These are phyloP conservation scores for Antrozous pallidus DNA, from an alignment of 2,797 vertebrate genomes.

Conservation along the genomic window DNA sequence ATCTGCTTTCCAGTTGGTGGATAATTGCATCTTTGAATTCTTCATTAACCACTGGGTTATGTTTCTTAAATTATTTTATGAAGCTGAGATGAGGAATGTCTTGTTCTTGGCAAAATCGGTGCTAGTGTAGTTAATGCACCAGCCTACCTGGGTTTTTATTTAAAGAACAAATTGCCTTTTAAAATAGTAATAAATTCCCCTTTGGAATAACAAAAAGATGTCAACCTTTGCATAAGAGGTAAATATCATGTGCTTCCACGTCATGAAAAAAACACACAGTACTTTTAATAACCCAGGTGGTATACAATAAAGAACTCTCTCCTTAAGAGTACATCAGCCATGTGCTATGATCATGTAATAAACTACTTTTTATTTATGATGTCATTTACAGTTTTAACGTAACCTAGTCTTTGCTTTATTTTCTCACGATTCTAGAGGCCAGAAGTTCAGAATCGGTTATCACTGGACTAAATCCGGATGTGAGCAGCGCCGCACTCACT, in stretches of 20 bases:
- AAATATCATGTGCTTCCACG: neutral
- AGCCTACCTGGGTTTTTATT: slow-evolving; percentile 12
- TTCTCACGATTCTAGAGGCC: neutral
- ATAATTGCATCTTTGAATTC: neutral
- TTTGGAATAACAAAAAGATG: neutral
- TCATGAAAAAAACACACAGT: neutral
- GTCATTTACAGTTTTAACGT: slow-evolving; percentile 2
- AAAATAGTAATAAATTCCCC: slow-evolving; percentile 12
- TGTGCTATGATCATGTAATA: neutral
- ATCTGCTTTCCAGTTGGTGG: neutral
- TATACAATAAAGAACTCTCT: neutral
- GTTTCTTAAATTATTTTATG: slow-evolving; percentile 1
- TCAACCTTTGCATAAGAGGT: neutral
- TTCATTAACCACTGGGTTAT: neutral
- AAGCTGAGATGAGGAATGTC: neutral
- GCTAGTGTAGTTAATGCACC: neutral
- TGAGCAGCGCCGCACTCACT: neutral
- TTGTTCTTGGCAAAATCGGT: neutral
- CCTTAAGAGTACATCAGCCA: neutral
- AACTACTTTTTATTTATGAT: neutral
- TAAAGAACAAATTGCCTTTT: slow-evolving; percentile 13
- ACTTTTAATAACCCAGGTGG: neutral
- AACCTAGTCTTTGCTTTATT: neutral
- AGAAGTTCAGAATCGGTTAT: neutral
- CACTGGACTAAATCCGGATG: neutral